These are phyloP conservation scores for Hydrozoanthus tunicans DNA, from an alignment of 64 coral and sea anemone species.

Conservation along the genomic window DNA sequence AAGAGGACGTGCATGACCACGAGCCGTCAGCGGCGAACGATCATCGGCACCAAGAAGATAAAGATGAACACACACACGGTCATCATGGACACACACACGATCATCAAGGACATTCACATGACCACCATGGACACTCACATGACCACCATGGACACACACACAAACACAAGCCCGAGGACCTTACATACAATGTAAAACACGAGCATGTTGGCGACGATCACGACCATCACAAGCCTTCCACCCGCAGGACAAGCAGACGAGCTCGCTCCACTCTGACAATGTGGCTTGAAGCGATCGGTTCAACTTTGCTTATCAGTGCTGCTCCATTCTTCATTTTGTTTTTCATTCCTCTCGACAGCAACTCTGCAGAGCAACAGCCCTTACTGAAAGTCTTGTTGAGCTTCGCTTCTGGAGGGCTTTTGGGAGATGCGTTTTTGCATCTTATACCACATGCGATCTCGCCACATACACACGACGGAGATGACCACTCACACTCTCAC, in stretches of 20 bases:
- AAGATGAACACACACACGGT: constrained; percentile 29
- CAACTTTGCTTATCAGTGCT: constrained; percentile 92
- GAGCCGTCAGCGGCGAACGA: background rate
- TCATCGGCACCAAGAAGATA: background rate
- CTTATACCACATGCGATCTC: constrained; percentile 98
- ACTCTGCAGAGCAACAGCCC: constrained; percentile 90
- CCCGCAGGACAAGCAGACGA: constrained; percentile 22
- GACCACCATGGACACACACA: constrained; percentile 55
- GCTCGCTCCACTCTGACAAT: constrained; percentile 60
- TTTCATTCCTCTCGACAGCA: constrained; percentile 91
- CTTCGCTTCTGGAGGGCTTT: constrained; percentile 92
- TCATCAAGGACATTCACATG: constrained; percentile 23
- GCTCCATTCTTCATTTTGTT: constrained; percentile 97
- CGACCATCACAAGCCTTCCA: constrained; percentile 48
- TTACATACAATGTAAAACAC: constrained; percentile 40
- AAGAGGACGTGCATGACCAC: constrained; percentile 47
- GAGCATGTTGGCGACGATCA: constrained; percentile 40
- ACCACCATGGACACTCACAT: constrained; percentile 65
- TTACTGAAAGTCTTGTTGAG: constrained; percentile 86
- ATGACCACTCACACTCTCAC: constrained; percentile 70
- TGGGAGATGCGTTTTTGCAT: constrained; percentile 97
- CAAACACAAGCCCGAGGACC: constrained; percentile 63
- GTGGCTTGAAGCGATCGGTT: constrained; percentile 83
- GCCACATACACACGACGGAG: constrained; percentile 86
- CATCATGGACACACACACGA: constrained; percentile 19